phyloP scores from a whole-genome alignment of 37 sponge, comb jelly and placozoan genomes.

The Axinella damicornis region DNA sequence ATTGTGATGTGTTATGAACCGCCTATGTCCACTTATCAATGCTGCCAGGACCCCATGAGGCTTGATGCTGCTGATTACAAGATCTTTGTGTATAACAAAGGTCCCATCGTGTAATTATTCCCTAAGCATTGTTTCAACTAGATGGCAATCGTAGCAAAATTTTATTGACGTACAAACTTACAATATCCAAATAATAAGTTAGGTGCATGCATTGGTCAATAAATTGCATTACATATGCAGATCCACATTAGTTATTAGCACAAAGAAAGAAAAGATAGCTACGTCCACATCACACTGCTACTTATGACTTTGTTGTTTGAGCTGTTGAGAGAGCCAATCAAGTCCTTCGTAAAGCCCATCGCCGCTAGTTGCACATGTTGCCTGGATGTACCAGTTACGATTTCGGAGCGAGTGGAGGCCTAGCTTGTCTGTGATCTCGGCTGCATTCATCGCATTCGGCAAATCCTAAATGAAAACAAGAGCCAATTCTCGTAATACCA shows the following conservation, averaged over 20 bases:
- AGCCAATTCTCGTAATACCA: too few relatives aligned
- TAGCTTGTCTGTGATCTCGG: constrained; percentile 98
- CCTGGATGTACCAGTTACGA: constrained; percentile 98
- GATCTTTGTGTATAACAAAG: not conserved
- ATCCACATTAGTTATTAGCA: constrained; percentile 2
- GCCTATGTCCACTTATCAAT: too few relatives aligned
- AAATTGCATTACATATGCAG: not conserved
- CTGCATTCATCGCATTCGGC: constrained; percentile 99
- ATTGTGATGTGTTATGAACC: not conserved
- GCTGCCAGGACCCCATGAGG: too few relatives aligned
- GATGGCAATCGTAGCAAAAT: too few relatives aligned
- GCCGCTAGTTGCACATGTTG: constrained; percentile 98
- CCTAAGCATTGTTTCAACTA: too few relatives aligned
- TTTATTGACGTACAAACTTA: too few relatives aligned
- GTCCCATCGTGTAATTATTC: not conserved
- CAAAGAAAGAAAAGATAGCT: constrained; percentile 2
- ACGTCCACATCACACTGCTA: not conserved
- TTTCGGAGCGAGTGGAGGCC: constrained; percentile 88
- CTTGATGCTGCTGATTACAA: too few relatives aligned
- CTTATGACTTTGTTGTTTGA: constrained; percentile 70
- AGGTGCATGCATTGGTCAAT: too few relatives aligned
- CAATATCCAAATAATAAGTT: too few relatives aligned
- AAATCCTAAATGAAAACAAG: constrained; percentile 75
- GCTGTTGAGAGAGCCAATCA: constrained; percentile 92
- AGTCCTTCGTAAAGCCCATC: constrained; percentile 99